Evolutionary conservation across 2,888 invertebrate species (phyloP), one percentile per base, ranked within the genome.

Genomic region (Automeris io): DNA sequence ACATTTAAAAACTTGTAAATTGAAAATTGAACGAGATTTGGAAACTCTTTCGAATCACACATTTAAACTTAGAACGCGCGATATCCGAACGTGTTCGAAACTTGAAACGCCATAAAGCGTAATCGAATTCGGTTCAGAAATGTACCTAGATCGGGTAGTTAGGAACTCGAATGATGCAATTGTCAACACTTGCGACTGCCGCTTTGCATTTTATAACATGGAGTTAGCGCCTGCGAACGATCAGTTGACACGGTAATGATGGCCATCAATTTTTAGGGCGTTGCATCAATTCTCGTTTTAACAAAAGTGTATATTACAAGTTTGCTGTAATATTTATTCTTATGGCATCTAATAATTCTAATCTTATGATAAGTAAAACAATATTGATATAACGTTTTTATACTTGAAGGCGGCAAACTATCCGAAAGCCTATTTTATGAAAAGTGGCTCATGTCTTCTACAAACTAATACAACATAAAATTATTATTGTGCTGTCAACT

Each of bases 61-160:
- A 53, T 60, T 61, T 47, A 51, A 57, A 66, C 50, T 64, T 61
- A 47, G 54, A 58, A 65, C 58, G 59, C 66, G 67, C 59, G 54
- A 63, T 65, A 60, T 55, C 55, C 56, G 61, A 64, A 52, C 66
- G 66, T 61, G 64, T 73, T 71, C 58, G 48, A 63, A 76, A 73
- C 68, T 71, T 54, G n/a, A 58, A 70, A 67, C 49, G 62, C 67
- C 68, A 76, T 82, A 83, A 82, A 81, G 68, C 65, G 71, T 79
- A 82, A 83, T 83, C 71, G 78, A 73, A 83, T 77, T 77, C 71
- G 68, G 75, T 76, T 83, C 73, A 78, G 66, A 61, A 71, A 63
- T 62, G 54, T n/a, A 16, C 29, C 39, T 37, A 49, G 57, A 58
- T 50, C 46, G 44, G 43, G 47, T 46, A 40, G 43, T 43, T 29